phyloP scores from a whole-genome alignment of 2,797 vertebrate genomes.

The Myripristis jacobus region DNA sequence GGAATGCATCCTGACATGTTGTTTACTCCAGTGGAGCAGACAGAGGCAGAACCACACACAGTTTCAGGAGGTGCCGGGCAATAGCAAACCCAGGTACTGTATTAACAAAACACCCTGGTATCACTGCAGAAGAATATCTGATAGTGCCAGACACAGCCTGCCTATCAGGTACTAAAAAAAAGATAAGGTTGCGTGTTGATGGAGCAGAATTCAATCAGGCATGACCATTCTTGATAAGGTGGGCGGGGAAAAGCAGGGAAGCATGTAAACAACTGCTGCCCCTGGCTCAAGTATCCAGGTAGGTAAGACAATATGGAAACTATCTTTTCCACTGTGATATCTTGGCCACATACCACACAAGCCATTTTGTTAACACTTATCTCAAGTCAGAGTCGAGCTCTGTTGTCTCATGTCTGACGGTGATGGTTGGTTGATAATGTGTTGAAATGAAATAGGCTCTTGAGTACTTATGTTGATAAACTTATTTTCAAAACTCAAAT shows the following conservation, averaged over 20 bases:
- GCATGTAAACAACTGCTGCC: conserved; percentile 62
- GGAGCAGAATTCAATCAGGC: conserved; percentile 68
- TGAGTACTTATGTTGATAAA: not conserved
- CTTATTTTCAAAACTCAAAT: conserved; percentile 2
- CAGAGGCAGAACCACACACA: conserved; percentile 58
- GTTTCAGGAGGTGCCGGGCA: conserved; percentile 52
- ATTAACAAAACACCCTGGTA: conserved; percentile 59
- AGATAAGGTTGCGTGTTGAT: conserved; percentile 65
- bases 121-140: conserved; percentile 54
- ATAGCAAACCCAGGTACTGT: conserved; percentile 57
- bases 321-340: conserved; percentile 26
- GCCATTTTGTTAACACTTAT: conserved; percentile 17
- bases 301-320: conserved; percentile 33
- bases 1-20: conserved; percentile 58
- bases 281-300: conserved; percentile 43
- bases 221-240: conserved; percentile 51
- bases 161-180: conserved; percentile 63
- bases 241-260: conserved; percentile 18
- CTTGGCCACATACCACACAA: conserved; percentile 15
- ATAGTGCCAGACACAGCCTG: conserved; percentile 63
- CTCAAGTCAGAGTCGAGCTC: conserved; percentile 4
- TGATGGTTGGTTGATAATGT: not conserved
- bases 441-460: not conserved
- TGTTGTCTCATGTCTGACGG: conserved; percentile 1
- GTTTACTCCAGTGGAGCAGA: conserved; percentile 63